Base-by-base conservation (phyloP, 2,797 vertebrate species). In the Coregonus suidteri region DNA sequence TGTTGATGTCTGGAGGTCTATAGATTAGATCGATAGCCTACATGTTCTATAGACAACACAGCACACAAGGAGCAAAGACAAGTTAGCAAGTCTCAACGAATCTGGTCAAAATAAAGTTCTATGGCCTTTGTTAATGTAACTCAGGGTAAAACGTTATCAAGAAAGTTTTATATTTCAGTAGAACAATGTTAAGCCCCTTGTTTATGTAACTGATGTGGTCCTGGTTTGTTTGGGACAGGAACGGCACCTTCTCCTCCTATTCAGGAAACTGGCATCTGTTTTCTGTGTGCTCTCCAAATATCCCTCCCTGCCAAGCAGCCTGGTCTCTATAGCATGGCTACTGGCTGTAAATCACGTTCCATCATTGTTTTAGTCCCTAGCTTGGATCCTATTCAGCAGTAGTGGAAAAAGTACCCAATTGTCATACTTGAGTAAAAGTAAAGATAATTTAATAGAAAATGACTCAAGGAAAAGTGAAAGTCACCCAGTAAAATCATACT, bases 161-260 rank as follows among this genome's bases (percentile, higher is more conserved):
- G 7, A 30, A 64, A 9, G 59, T 64, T 64, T 64, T 20, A 20
- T 64, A 25, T 64, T 64, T 64, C 59, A 64, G 20, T 64, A 11
- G 59, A 62, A 25, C 59, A 62, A 62, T 62, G 59, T 47, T 47
- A 47, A 47, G 41, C 7, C 7, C n/a, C 41, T 3, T 65, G 9
- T 56, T 85, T 79, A 72, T 71, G 70, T 81, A 86, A 81, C 51
- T 25, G 47, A 0, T 37, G 13, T 54, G 31, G 25, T 11, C 77
- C 65, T 16, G 78, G 52, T 34, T 75, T 85, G 74, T 84, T 14
- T 78, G 69, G 51, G 77, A 77, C 52, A 30, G 75, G 51, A 47
- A 66, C 73, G 52, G 67, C 51, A n/a, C 31, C 52, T 30, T 31
- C 20, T 53, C 5, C 18, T 51, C 5, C 18, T 51, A 15, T 7